Percentiles rank a stretch among this genome's conserved stretches.
phyloP scores from a whole-genome alignment of 2,888 invertebrate species.

The Erebia ligea region DNA sequence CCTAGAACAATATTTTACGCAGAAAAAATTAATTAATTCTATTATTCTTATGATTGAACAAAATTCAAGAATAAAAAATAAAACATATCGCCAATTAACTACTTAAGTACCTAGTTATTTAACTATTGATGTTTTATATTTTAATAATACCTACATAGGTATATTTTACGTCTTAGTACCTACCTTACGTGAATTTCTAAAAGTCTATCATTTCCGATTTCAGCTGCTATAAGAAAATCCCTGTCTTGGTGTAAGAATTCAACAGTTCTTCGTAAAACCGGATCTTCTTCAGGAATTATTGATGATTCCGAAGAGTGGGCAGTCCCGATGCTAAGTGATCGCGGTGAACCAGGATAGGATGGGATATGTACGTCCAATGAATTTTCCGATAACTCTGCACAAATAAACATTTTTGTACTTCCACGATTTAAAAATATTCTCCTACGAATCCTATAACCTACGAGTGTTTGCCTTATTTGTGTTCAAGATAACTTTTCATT shows the following conservation, averaged over 20 bases:
- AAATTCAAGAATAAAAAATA: not conserved
- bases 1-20: constrained; percentile 44
- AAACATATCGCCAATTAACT: no score
- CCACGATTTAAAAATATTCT: not conserved
- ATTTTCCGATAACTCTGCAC: constrained; percentile 57
- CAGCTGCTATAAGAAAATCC: constrained; percentile 64
- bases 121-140: not conserved
- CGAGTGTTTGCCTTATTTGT: no score
- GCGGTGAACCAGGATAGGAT: constrained; percentile 56
- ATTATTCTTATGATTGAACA: no score
- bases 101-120: no score
- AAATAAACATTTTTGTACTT: constrained; percentile 30
- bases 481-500: no score
- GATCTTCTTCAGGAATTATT: constrained; percentile 29
- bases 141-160: no score
- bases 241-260: constrained; percentile 61
- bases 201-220: constrained; percentile 55
- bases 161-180: not conserved
- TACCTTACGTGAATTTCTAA: constrained; percentile 58
- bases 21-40: no score
- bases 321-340: constrained; percentile 46
- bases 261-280: constrained; percentile 49
- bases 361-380: constrained; percentile 57
- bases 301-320: constrained; percentile 35
- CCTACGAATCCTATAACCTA: no score